Percentiles rank a stretch among this genome's conserved stretches.
Conservation (phyloP, 2,888 invertebrate species). For the Phytoseiulus persimilis region DNA sequence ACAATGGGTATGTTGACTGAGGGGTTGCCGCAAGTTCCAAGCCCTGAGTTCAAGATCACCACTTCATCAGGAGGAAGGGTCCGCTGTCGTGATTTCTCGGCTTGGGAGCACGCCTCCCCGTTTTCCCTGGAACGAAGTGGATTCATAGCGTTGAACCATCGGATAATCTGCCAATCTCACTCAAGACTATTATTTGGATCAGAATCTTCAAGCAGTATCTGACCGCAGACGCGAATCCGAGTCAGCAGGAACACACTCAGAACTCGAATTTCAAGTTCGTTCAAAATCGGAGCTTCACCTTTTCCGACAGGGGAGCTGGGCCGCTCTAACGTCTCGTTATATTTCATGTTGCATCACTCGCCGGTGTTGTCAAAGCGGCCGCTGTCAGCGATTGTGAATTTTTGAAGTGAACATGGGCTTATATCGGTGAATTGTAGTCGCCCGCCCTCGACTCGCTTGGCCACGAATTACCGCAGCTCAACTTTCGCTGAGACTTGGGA, state of each 20-base stretch:
- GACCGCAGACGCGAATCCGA: neutral
- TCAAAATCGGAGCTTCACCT: neutral
- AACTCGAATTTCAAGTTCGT: neutral
- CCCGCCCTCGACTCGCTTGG: neutral
- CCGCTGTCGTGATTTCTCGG: too few relatives aligned
- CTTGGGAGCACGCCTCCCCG: too few relatives aligned
- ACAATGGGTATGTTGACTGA: too few relatives aligned
- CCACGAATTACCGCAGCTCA: neutral
- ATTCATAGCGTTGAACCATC: too few relatives aligned
- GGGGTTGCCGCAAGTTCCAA: too few relatives aligned
- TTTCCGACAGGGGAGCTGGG: neutral
- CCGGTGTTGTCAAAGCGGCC: neutral
- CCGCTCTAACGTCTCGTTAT: neutral
- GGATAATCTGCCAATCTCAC: too few relatives aligned
- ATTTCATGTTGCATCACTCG: neutral
- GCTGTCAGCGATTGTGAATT: neutral
- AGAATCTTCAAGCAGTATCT: neutral
- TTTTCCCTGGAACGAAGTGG: too few relatives aligned
- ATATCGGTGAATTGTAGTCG: neutral
- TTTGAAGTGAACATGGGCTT: neutral
- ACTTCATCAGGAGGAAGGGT: too few relatives aligned
- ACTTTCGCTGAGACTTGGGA: neutral
- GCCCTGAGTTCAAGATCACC: too few relatives aligned
- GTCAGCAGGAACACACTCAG: neutral
- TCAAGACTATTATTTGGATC: too few relatives aligned